Evolutionary conservation across 2,888 invertebrate species (phyloP), one percentile per base, ranked within the genome.

Genomic region (Rapana venosa): DNA sequence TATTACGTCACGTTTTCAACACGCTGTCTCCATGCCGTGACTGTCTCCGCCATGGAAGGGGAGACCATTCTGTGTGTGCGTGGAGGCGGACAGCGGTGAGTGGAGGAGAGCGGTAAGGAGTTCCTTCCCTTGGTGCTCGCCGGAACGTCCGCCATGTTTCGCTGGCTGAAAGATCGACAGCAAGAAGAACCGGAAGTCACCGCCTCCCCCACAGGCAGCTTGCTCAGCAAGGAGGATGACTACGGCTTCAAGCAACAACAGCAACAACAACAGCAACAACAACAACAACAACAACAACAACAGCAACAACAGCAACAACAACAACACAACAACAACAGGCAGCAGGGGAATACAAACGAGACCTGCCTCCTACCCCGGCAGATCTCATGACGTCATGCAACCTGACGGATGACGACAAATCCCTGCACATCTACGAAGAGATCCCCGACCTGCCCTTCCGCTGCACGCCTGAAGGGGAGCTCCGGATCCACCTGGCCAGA

Each of bases 391-490:
- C 89, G 85, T 87, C 70, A 26, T 88, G 32, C 47, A 56, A 56
- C n/a, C 77, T 88, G 22, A 74, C 83, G 22, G 91, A 90, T 66
- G 92, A 92, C 56, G 91, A 92, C 79, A 92, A 90, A 86, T 91
- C 91, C 13, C 88, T 91, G 20, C 92, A 92, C 84, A 92, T 92
- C 85, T 92, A 92, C 87, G 92, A 92, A 77, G 92, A 92, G 88
- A 92, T 92, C 77, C 90, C 92, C 32, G 92, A 92, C 89, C 79
- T 92, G 13, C 91, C 91, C 4, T 85, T 90, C 15, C 32, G 79
- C 56, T 90, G 88, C 66, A 87, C 84, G 35, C 89, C 87, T 15
- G 90, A 87, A 13, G 87, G 58, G 4, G 90, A 90, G 26, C 88
- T 86, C 0, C 61, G 79, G 47, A 79, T 88, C 58, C 58, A 58